A percentile compares a stretch with the other conserved stretches of the same genome.
phyloP scores from a whole-genome alignment of 2,797 vertebrate species.

The Scarus forsteni region DNA sequence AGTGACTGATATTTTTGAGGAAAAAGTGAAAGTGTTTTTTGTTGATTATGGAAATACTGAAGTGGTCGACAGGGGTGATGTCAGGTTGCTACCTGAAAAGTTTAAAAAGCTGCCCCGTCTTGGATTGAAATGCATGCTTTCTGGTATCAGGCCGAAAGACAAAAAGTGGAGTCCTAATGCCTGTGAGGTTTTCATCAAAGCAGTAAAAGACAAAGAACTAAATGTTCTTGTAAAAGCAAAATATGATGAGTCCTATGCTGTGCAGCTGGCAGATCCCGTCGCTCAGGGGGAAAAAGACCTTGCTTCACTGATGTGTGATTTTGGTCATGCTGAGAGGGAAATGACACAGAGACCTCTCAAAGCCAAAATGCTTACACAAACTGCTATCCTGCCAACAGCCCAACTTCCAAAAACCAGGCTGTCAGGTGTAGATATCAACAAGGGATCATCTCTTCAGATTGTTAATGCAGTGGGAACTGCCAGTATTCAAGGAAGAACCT shows the following conservation, averaged over 20 bases:
- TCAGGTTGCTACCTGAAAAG: slow-evolving; percentile 84
- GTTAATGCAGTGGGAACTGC: slow-evolving; percentile 12
- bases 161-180: slow-evolving; percentile 85
- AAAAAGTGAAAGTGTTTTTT: slow-evolving; percentile 82
- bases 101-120: slow-evolving; percentile 86
- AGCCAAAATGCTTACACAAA: slow-evolving; percentile 11
- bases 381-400: slow-evolving; percentile 19
- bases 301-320: slow-evolving; percentile 82
- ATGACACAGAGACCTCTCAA: slow-evolving; percentile 49
- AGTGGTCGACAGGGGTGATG: slow-evolving; percentile 73
- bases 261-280: slow-evolving; percentile 85
- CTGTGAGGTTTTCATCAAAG: slow-evolving; percentile 86
- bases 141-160: slow-evolving; percentile 80
- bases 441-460: slow-evolving; percentile 15
- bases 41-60: slow-evolving; percentile 89
- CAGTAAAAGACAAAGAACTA: slow-evolving; percentile 86
- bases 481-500: slow-evolving; percentile 38
- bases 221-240: slow-evolving; percentile 81
- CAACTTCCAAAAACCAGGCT: slow-evolving; percentile 20
- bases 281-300: slow-evolving; percentile 84
- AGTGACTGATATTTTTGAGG: slow-evolving; percentile 77
- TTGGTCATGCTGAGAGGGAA: slow-evolving; percentile 79
- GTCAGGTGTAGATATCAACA: slow-evolving; percentile 4
- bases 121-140: slow-evolving; percentile 88
- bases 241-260: slow-evolving; percentile 77